Conservation (phyloP, 2,888 invertebrate genomes). For the Chesias legatella region DNA sequence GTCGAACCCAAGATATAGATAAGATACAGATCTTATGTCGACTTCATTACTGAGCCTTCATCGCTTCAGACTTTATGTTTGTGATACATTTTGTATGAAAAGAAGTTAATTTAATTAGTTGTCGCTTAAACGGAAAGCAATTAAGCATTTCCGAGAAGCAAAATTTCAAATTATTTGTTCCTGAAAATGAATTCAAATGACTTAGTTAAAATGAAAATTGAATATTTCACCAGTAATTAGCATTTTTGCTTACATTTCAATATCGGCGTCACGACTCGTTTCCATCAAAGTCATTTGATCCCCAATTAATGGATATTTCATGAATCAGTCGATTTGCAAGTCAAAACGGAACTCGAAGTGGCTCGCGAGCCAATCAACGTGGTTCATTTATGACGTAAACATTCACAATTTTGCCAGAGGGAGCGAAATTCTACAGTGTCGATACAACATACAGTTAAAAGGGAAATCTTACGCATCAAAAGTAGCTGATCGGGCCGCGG, state of each 20-base stretch:
- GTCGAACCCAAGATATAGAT: too few species aligned
- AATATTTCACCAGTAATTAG: slow-evolving; percentile 3
- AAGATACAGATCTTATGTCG: too few species aligned
- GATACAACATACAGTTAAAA: too few species aligned
- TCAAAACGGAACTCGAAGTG: slow-evolving; percentile 32
- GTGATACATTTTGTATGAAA: too few species aligned
- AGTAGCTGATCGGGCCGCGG: too few species aligned
- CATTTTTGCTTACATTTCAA: slow-evolving; percentile 16
- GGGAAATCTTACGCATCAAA: too few species aligned
- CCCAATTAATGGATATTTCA: slow-evolving; percentile 33
- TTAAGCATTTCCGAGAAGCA: too few species aligned
- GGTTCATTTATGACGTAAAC: slow-evolving; percentile 48
- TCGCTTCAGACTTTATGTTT: too few species aligned
- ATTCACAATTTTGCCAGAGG: slow-evolving; percentile 34
- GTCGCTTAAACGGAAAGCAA: background rate
- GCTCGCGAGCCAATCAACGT: slow-evolving; percentile 39
- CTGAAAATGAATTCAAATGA: background rate
- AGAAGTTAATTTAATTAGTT: background rate
- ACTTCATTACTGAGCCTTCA: too few species aligned
- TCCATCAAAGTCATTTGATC: slow-evolving; percentile 28
- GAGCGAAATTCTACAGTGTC: slow-evolving; percentile 2
- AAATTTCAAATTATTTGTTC: background rate
- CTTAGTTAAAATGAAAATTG: background rate
- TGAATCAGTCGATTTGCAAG: slow-evolving; percentile 30
- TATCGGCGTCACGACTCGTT: slow-evolving; percentile 20